Conservation (phyloP, 1,140 invertebrate species). For the Eurosta solidaginis region DNA sequence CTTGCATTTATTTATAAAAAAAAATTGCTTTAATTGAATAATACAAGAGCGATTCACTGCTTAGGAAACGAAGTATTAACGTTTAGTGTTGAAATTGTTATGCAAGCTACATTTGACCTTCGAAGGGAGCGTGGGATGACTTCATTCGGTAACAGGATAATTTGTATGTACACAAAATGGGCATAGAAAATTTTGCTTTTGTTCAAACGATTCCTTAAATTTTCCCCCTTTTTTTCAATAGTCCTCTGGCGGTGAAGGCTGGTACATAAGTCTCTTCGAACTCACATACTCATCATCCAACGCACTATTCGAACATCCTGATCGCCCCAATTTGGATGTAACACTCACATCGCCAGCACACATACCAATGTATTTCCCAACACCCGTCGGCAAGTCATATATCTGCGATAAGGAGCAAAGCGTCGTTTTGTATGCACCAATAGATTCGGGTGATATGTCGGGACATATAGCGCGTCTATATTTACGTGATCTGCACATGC, state of each 20-base stretch:
- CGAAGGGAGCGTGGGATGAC: no score
- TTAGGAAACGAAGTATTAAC: no score
- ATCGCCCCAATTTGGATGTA: conserved; percentile 61
- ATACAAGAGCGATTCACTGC: no score
- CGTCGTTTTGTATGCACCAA: conserved; percentile 55
- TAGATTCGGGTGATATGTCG: conserved; percentile 53
- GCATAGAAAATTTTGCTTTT: no score
- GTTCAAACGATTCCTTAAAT: neutral
- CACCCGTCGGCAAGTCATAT: conserved; percentile 83
- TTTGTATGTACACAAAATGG: no score
- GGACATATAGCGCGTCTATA: conserved; percentile 64
- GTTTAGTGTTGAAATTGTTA: no score
- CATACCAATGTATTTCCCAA: conserved; percentile 74
- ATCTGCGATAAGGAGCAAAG: conserved; percentile 70
- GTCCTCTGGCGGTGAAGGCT: conserved; percentile 77
- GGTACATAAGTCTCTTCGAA: conserved; percentile 78
- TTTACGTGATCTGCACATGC: conserved; percentile 64
- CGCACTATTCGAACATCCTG: conserved; percentile 63
- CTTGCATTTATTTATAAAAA: no score
- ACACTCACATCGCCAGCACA: conserved; percentile 66
- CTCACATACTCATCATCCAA: conserved; percentile 67
- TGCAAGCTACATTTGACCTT: no score
- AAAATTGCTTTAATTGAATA: no score
- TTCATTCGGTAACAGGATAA: no score
- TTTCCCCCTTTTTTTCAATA: conserved; percentile 41